Conservation (phyloP, 2,113 vertebrate species). For the Tetrax tetrax region DNA sequence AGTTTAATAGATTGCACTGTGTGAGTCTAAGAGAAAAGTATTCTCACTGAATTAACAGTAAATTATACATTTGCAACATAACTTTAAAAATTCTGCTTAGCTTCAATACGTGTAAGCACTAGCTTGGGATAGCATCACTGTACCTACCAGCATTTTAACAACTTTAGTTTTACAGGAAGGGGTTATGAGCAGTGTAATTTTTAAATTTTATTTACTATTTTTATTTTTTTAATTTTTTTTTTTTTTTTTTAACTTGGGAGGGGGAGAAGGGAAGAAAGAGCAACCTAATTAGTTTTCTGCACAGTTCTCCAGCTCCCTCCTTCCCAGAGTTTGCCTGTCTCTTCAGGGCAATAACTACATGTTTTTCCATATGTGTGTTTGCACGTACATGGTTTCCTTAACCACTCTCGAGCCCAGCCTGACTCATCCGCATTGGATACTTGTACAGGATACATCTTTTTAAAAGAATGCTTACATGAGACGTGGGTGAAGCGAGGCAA, state of each 20-base stretch:
- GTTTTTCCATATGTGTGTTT: neutral
- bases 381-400: neutral
- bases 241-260: neutral
- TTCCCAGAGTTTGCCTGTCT: neutral
- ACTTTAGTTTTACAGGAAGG: neutral
- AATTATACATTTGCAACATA: neutral
- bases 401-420: neutral
- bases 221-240: neutral
- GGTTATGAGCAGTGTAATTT: neutral
- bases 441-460: slow-evolving; percentile 14
- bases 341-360: neutral
- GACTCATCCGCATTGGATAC: slow-evolving; percentile 30
- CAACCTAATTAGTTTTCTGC: neutral
- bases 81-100: neutral
- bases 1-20: neutral
- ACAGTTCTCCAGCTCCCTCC: neutral
- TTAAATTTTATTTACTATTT: neutral
- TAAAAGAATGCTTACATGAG: slow-evolving; percentile 12
- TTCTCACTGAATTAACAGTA: neutral
- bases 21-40: neutral
- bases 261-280: neutral
- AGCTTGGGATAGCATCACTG: neutral
- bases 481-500: slow-evolving; percentile 10
- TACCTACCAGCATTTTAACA: neutral
- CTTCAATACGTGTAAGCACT: neutral